A percentile compares a stretch with the other conserved stretches of the same genome.
phyloP scores from a whole-genome alignment of 2,797 vertebrate species.

The Notamacropus eugenii region DNA sequence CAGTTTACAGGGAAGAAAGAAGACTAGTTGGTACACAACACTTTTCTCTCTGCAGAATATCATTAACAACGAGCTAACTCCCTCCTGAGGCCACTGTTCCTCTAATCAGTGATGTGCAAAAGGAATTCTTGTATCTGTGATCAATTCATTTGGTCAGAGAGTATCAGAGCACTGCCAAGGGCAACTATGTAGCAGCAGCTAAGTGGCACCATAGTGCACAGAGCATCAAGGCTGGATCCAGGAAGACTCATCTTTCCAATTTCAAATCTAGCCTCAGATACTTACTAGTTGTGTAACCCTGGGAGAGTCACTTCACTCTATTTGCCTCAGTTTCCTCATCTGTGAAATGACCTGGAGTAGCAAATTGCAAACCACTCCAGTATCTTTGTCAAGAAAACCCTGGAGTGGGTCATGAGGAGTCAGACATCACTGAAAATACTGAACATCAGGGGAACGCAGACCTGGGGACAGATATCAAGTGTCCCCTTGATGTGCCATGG shows the following conservation, averaged over 20 bases:
- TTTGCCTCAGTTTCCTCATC: background rate
- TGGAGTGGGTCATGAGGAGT: background rate
- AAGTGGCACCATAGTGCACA: background rate
- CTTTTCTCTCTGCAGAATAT: background rate
- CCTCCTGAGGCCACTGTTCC: background rate
- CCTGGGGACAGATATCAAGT: background rate
- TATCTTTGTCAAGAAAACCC: background rate
- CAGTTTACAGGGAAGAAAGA: background rate
- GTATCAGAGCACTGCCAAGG: background rate
- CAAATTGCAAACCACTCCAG: background rate
- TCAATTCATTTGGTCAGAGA: background rate
- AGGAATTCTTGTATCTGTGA: background rate
- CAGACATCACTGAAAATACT: background rate
- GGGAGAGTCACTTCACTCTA: background rate
- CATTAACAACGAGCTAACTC: background rate
- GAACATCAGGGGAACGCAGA: background rate
- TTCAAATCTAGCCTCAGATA: background rate
- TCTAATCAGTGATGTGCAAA: background rate
- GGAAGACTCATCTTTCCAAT: background rate
- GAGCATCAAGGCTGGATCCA: background rate
- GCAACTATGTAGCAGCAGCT: background rate
- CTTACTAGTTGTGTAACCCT: background rate
- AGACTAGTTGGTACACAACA: background rate
- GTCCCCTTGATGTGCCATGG: background rate
- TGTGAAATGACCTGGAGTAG: background rate